phyloP scores from a whole-genome alignment of 2,113 vertebrate species.

The Typhlomys cinereus region DNA sequence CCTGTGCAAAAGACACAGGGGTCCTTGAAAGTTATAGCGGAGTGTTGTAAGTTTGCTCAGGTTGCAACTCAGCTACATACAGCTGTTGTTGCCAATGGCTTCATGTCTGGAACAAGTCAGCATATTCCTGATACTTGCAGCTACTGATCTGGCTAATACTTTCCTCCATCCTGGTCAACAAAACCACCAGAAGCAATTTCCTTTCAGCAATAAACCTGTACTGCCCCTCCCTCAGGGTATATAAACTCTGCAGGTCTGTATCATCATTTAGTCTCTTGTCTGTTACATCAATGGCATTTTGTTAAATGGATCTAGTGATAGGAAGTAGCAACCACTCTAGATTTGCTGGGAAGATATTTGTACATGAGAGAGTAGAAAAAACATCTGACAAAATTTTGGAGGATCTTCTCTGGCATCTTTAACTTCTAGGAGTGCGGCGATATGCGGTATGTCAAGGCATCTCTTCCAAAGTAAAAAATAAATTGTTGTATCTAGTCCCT shows the following conservation, averaged over 20 bases:
- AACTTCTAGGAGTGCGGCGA: background rate
- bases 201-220: background rate
- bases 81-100: background rate
- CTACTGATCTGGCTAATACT: background rate
- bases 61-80: background rate
- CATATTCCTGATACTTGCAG: background rate
- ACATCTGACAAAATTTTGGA: background rate
- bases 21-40: background rate
- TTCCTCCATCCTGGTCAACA: background rate
- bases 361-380: background rate
- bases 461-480: background rate
- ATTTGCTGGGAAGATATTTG: background rate
- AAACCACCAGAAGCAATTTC: background rate
- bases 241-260: background rate
- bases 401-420: background rate
- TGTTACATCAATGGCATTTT: background rate
- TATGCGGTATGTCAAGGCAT: background rate
- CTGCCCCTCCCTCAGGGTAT: background rate
- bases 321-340: background rate
- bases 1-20: background rate
- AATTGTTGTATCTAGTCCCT: background rate
- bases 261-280: background rate
- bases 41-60: background rate
- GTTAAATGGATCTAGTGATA: background rate
- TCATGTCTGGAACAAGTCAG: background rate